phyloP scores from a whole-genome alignment of 1,140 invertebrate species.

The Choristoneura fumiferana region DNA sequence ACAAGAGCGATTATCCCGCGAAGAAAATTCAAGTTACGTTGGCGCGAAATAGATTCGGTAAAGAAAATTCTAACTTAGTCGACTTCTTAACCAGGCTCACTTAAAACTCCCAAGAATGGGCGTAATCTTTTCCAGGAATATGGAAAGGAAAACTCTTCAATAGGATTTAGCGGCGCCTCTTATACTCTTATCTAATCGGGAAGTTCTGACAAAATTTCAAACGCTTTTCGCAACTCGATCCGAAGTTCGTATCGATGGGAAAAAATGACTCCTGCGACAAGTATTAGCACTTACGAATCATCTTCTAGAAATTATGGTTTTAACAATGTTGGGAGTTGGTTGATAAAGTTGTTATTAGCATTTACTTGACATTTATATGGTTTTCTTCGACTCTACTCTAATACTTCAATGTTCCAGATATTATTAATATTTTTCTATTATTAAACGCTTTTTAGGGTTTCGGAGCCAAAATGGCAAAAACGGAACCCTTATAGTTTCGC shows the following conservation, averaged over 20 bases:
- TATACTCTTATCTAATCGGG: slow-evolving; percentile 5
- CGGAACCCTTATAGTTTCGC: too few relatives aligned
- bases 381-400: neutral
- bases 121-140: slow-evolving; percentile 13
- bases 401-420: too few relatives aligned
- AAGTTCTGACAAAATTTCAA: slow-evolving; percentile 13
- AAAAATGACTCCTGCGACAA: slow-evolving; percentile 5
- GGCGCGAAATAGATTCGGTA: neutral
- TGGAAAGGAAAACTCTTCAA: slow-evolving; percentile 5
- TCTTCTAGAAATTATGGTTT: neutral
- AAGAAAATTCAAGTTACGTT: neutral
- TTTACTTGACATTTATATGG: neutral
- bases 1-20: too few relatives aligned
- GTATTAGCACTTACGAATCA: neutral
- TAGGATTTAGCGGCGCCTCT: slow-evolving; percentile 2
- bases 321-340: too few relatives aligned
- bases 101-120: slow-evolving; percentile 8
- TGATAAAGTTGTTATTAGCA: neutral
- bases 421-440: too few relatives aligned
- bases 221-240: slow-evolving; percentile 1
- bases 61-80: neutral
- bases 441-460: too few relatives aligned
- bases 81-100: neutral
- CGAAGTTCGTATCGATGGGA: slow-evolving; percentile 10
- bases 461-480: too few relatives aligned